Base-by-base conservation (phyloP, 2,797 vertebrate genomes). In the Leptodactylus fallax region DNA sequence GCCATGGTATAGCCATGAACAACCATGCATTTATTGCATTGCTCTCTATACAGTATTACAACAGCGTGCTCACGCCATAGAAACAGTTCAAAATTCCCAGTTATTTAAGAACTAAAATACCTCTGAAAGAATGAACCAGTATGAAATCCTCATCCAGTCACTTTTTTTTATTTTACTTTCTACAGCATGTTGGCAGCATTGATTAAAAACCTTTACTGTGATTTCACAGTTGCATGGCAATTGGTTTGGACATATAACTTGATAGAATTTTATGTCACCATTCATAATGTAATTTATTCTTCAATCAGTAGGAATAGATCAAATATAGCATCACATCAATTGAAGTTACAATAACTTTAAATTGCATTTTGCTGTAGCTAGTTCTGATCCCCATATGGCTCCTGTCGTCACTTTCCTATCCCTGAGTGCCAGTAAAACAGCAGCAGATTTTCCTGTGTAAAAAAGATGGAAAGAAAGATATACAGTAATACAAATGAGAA, bases 401-500 rank as follows among this genome's bases (percentile, higher is more conserved):
- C 47, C 80, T 83, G 85, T 83, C 88, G 56, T 79, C 84, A 71
- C 77, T 85, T 83, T 83, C 12, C 71, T 82, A 78, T 89, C 88
- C 79, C 79, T 27, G 55, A 86, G 60, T 77, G 85, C 49, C 12
- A 78, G 80, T 36, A 71, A 58, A 71, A 82, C 53, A 85, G 79
- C 53, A 12, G 77, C 79, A 82, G 79, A 81, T 82, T 86, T 79
- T 79, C 53, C 79, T 56, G 36, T 49, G n/a, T 58, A 85, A 80
- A 85, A 72, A 25, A 58, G 11, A 79, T n/a, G 21, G 3, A 85
- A 81, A 78, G 47, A 79, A 84, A 76, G 8, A 65, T n/a, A 71
- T 51, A 79, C 67, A 56, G 17, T 49, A 86, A 86, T 86, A 79
- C 90, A 93, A 90, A 90, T 92, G 90, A 93, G 77, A 72, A 16